These are phyloP conservation scores for Melolontha melolontha DNA, from an alignment of 2,888 invertebrate genomes.

Conservation along the genomic window DNA sequence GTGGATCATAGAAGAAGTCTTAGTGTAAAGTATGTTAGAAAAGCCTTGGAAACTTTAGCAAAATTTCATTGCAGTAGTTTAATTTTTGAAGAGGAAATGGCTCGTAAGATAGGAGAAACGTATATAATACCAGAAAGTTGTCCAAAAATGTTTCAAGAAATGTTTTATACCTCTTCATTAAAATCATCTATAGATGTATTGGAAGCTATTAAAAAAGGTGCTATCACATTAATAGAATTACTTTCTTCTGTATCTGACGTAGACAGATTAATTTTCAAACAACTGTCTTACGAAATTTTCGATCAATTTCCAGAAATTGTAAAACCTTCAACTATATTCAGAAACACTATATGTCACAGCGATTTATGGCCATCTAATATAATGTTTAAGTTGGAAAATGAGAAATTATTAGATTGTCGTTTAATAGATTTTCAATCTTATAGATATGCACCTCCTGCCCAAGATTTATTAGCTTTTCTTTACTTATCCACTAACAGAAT, in stretches of 20 bases:
- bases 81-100: constrained; percentile 58
- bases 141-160: constrained; percentile 51
- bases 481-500: constrained; percentile 56
- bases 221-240: background rate
- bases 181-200: background rate
- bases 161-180: constrained; percentile 15
- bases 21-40: constrained; percentile 48
- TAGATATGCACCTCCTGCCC: constrained; percentile 74
- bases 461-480: constrained; percentile 69
- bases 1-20: constrained; percentile 47
- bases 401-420: constrained; percentile 54
- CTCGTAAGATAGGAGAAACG: constrained; percentile 19
- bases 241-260: too few species aligned
- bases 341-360: constrained; percentile 64
- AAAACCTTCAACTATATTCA: constrained; percentile 59
- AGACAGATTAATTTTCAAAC: constrained; percentile 35
- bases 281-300: constrained; percentile 41
- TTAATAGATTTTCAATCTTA: constrained; percentile 63
- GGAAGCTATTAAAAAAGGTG: background rate
- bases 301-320: constrained; percentile 51
- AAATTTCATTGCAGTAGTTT: constrained; percentile 56
- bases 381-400: constrained; percentile 59
- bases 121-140: constrained; percentile 35
- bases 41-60: constrained; percentile 52
- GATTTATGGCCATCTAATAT: constrained; percentile 68